Evolutionary conservation across 2,888 invertebrate genomes (phyloP).

Genomic region (Platyscelio sp.): DNA sequence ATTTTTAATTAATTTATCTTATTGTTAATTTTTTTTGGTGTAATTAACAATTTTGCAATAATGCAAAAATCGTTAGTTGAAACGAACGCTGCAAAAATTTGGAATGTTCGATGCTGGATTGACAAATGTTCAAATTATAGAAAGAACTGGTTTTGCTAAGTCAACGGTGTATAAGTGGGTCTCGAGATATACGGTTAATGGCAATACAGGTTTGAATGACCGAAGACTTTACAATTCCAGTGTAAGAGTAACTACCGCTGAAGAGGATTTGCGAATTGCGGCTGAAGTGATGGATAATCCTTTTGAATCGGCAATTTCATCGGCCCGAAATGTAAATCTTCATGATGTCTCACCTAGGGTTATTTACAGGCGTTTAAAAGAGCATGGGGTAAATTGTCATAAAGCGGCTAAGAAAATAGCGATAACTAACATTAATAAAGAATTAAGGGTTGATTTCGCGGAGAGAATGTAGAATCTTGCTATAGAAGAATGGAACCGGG

Average conservation of each 20-base stretch:
- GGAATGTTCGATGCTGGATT: no score
- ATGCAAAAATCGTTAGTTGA: no score
- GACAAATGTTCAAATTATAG: no score
- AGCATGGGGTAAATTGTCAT: background rate
- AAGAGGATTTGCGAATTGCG: background rate
- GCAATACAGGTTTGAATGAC: background rate
- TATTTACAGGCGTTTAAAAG: background rate
- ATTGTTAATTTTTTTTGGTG: no score
- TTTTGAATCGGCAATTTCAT: background rate
- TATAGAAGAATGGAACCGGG: no score
- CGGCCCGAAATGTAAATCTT: background rate
- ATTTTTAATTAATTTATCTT: no score
- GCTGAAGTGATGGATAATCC: background rate
- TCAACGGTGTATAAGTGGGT: background rate
- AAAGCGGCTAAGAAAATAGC: background rate
- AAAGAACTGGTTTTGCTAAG: no score
- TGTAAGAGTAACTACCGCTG: background rate
- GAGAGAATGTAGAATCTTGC: no score
- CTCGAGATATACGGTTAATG: background rate
- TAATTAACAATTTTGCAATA: no score
- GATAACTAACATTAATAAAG: background rate
- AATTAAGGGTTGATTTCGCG: background rate
- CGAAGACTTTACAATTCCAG: background rate
- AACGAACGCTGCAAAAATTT: no score
- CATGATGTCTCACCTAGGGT: background rate